A percentile compares a stretch with the other conserved stretches of the same genome.
phyloP scores from a whole-genome alignment of 1,140 invertebrate genomes.

The Bombyx mandarina region DNA sequence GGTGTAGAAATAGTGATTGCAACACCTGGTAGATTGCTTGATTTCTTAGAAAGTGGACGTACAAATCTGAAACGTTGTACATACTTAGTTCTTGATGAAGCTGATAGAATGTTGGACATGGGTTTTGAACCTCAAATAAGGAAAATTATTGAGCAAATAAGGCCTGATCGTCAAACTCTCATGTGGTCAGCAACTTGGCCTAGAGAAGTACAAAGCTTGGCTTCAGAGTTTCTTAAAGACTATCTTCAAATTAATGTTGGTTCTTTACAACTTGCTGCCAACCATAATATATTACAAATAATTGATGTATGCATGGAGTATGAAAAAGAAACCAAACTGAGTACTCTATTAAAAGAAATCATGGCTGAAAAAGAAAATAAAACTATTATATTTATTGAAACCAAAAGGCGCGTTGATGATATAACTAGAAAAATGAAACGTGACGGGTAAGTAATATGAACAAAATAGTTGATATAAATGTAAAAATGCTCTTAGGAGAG shows the following conservation, averaged over 20 bases:
- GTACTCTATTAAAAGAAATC: constrained; percentile 85
- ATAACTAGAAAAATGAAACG: constrained; percentile 88
- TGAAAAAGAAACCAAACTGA: constrained; percentile 84
- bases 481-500: no score
- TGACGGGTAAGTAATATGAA: constrained; percentile 74
- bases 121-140: constrained; percentile 99
- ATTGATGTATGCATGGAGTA: constrained; percentile 90
- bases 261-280: constrained; percentile 86
- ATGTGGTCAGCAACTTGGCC: constrained; percentile 98
- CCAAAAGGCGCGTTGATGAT: constrained; percentile 92
- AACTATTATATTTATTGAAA: constrained; percentile 94
- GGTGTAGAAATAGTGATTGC: constrained; percentile 93
- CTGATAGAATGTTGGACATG: constrained; percentile 98
- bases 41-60: constrained; percentile 94
- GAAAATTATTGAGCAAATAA: constrained; percentile 96
- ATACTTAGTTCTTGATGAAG: constrained; percentile 97
- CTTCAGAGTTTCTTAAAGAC: constrained; percentile 90
- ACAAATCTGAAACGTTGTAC: constrained; percentile 93
- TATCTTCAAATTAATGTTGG: constrained; percentile 93
- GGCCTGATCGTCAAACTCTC: constrained; percentile 78
- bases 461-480: not conserved
- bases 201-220: constrained; percentile 88
- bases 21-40: constrained; percentile 94
- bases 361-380: constrained; percentile 90
- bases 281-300: constrained; percentile 94